Evolutionary conservation across 2,888 invertebrate species (phyloP).

Genomic region (Augiades crinisus): DNA sequence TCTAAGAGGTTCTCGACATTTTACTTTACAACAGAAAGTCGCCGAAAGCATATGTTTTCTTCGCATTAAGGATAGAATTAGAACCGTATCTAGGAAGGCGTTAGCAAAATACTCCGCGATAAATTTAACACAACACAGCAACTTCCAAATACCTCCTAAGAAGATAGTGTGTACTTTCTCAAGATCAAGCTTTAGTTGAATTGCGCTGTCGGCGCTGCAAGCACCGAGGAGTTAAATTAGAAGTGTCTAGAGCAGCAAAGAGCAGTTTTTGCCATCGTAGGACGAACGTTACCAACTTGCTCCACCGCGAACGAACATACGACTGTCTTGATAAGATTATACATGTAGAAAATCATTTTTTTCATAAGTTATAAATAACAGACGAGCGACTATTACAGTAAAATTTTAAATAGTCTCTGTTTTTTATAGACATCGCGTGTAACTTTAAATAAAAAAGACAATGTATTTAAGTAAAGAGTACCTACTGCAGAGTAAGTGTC

Average conservation of each 20-base stretch:
- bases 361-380: too few species aligned
- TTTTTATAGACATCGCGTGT: too few species aligned
- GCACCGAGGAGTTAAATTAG: constrained; percentile 34
- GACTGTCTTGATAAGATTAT: neutral
- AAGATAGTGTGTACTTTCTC: constrained; percentile 23
- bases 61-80: constrained; percentile 1
- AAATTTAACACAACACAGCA: constrained; percentile 10
- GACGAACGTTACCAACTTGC: constrained; percentile 14
- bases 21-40: too few species aligned
- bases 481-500: too few species aligned
- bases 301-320: constrained; percentile 6
- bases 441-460: too few species aligned
- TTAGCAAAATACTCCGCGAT: neutral
- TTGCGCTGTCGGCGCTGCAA: constrained; percentile 25
- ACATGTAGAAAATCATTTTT: too few species aligned
- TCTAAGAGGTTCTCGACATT: too few species aligned
- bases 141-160: constrained; percentile 12
- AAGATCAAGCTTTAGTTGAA: constrained; percentile 24
- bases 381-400: too few species aligned
- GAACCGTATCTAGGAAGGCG: neutral
- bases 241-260: constrained; percentile 33
- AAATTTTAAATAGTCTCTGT: too few species aligned
- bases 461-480: too few species aligned
- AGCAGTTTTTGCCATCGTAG: constrained; percentile 32
- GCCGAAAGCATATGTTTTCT: neutral